Conservation (phyloP, 2,797 vertebrate genomes). For the Carapus acus region DNA sequence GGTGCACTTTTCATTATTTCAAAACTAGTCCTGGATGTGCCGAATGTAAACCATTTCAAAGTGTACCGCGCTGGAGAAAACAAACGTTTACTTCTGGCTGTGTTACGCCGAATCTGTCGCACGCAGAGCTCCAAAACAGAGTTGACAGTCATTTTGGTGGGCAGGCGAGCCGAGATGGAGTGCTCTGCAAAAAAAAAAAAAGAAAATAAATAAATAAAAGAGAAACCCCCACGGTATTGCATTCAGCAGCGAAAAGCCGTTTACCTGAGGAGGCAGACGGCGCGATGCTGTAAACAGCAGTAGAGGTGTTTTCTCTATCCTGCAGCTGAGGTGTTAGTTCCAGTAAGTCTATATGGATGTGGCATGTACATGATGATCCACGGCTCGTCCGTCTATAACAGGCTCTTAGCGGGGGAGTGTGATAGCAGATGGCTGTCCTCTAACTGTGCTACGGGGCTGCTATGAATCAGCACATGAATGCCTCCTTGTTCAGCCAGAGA, state of each 20-base stretch:
- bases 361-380: constrained; percentile 63
- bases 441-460: constrained; percentile 50
- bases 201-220: too few relatives aligned
- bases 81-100: constrained; percentile 14
- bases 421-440: constrained; percentile 67
- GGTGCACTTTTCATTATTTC: constrained; percentile 1
- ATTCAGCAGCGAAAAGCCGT: constrained; percentile 32
- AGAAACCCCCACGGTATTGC: constrained; percentile 43
- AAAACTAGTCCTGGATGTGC: background rate
- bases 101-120: constrained; percentile 12
- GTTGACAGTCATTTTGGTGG: constrained; percentile 33
- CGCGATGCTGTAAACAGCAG: constrained; percentile 18
- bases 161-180: constrained; percentile 22
- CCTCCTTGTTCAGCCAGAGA: constrained; percentile 67
- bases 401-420: constrained; percentile 61
- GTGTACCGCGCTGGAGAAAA: background rate
- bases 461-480: constrained; percentile 72
- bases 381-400: constrained; percentile 49
- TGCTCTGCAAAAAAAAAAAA: constrained; percentile 26
- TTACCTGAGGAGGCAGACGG: constrained; percentile 33
- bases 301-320: constrained; percentile 33
- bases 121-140: constrained; percentile 18
- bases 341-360: constrained; percentile 64
- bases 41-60: background rate
- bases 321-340: constrained; percentile 54